Evolutionary conservation across 2,797 vertebrate species (phyloP).

Genomic region (Pteronotus mesoamericanus): DNA sequence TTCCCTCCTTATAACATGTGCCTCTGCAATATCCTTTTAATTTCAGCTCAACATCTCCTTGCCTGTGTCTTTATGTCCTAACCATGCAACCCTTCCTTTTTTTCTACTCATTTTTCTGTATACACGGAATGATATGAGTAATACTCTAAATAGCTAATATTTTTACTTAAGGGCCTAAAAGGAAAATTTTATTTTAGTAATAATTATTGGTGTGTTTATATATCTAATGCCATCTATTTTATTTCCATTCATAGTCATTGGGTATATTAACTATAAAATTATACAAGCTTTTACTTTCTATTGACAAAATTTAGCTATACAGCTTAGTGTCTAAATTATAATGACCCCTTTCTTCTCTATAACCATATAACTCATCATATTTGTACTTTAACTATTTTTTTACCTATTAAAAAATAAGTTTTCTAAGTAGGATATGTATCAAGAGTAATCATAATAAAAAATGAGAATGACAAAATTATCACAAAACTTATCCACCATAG

Average conservation of each 20-base stretch:
- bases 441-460: not conserved
- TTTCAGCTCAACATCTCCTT: not conserved
- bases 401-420: not conserved
- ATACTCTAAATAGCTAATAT: not conserved
- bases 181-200: constrained; percentile 11
- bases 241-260: not conserved
- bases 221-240: not conserved
- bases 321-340: not conserved
- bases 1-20: not conserved
- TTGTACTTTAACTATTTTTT: not conserved
- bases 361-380: not conserved
- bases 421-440: not conserved
- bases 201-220: not conserved
- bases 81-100: not conserved
- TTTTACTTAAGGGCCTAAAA: constrained; percentile 8
- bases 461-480: not conserved
- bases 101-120: not conserved
- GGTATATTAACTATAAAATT: not conserved
- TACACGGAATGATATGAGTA: not conserved
- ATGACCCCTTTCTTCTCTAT: not conserved
- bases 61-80: not conserved
- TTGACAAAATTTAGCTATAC: not conserved
- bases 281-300: not conserved
- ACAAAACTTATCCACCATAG: not conserved
- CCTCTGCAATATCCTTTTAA: not conserved